Conservation (phyloP, 2,888 invertebrate genomes). For the Trichogramma dendrolimi region DNA sequence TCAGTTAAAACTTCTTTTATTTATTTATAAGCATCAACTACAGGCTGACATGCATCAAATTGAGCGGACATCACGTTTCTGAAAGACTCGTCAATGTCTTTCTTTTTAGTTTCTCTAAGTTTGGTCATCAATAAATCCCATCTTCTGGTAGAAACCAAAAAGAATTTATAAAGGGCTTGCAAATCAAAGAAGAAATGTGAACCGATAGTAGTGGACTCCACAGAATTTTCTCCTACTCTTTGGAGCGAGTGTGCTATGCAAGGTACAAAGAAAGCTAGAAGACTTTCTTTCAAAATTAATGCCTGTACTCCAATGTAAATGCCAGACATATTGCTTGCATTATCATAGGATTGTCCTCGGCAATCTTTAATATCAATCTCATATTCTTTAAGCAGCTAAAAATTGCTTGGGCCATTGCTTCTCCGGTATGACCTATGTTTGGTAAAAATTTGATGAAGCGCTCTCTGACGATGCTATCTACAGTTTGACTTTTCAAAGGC, state of each 20-base stretch:
- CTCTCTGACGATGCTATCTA: constrained; percentile 25
- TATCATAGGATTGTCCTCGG: constrained; percentile 37
- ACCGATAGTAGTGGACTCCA: too few species aligned
- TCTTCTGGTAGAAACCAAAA: neutral
- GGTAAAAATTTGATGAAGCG: constrained; percentile 30
- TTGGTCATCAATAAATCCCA: neutral
- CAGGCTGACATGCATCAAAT: too few species aligned
- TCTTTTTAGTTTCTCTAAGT: too few species aligned
- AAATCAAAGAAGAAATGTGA: constrained; percentile 6
- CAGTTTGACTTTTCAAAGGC: too few species aligned
- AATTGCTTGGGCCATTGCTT: too few species aligned
- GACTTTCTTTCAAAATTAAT: constrained; percentile 35
- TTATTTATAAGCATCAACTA: too few species aligned
- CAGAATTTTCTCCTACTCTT: too few species aligned
- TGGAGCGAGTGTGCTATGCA: constrained; percentile 34
- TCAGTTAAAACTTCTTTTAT: too few species aligned
- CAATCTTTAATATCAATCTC: constrained; percentile 29
- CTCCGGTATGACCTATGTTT: constrained; percentile 37
- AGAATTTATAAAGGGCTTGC: neutral
- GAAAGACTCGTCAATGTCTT: too few species aligned
- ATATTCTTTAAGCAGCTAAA: constrained; percentile 34
- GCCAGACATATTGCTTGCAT: too few species aligned
- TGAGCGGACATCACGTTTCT: too few species aligned
- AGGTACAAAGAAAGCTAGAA: constrained; percentile 34
- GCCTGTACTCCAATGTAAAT: constrained; percentile 34